Base-by-base conservation (phyloP, 2,797 vertebrate species). In the Phaenicophaeus curvirostris region DNA sequence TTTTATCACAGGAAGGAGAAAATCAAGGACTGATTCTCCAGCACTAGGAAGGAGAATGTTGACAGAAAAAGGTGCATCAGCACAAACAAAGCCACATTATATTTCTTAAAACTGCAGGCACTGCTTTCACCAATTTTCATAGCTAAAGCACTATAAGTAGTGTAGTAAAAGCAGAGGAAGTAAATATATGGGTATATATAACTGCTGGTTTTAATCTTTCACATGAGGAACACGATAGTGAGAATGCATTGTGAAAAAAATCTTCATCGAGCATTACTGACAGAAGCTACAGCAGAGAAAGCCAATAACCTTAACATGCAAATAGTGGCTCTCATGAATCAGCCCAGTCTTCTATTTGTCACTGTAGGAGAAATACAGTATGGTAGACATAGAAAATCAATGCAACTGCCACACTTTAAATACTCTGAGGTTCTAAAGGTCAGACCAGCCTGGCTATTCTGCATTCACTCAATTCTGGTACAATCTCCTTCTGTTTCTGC, bases 311-410 rank as follows among this genome's bases (percentile, higher is more conserved):
- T 95, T 94, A 92, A 65, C 57, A 88, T 94, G 87, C 89, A 94
- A 93, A 85, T 33, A 77, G 67, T 65, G 83, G 46, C 71, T 90
- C 82, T 78, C 21, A 78, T 78, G 69, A 85, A 65, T 57, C 50
- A 97, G 83, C 61, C 42, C 89, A 87, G 76, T 48, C 82, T 61
- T 93, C 78, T 73, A 44, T 91, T 96, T 92, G 83, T 81, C 91
- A 75, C 9, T 35, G 67, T 13, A 30, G 25, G 77, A 75, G 76
- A 95, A 96, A 95, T 91, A 93, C 85, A 95, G 67, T 18, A 66
- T 54, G 59, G 41, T 51, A 88, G 89, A 85, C 87, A 89, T 39
- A 86, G 83, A 65, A 96, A 97, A 97, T 92, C 93, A 94, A 37
- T 93, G 85, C 68, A 44, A 35, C 37, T 78, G 73, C 19, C 54